Conservation (phyloP, 1,140 invertebrate genomes). For the Colletes latitarsis region DNA sequence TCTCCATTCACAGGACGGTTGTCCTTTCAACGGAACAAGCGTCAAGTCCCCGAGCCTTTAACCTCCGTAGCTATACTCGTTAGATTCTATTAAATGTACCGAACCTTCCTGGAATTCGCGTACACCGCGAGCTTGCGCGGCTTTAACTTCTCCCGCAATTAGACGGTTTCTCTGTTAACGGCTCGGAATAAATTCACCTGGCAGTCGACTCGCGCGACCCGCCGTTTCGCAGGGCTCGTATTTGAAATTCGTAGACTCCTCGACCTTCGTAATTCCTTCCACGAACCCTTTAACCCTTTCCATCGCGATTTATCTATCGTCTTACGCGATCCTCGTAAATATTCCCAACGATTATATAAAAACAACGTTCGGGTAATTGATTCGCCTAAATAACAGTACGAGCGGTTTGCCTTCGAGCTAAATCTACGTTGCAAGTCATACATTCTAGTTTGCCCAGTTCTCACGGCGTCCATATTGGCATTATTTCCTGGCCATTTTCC, state of each 20-base stretch:
- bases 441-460: too few species aligned
- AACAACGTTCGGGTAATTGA: too few species aligned
- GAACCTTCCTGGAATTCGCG: conserved; percentile 61
- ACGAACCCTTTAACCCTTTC: background rate
- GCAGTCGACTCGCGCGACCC: conserved; percentile 6
- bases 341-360: too few species aligned
- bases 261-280: background rate
- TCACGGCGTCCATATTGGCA: too few species aligned
- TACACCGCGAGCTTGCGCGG: conserved; percentile 4
- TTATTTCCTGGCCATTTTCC: too few species aligned
- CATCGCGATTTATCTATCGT: too few species aligned
- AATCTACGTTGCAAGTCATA: too few species aligned
- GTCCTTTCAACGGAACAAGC: conserved; percentile 59
- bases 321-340: background rate
- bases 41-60: conserved; percentile 45
- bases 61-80: conserved; percentile 57
- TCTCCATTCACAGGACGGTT: conserved; percentile 56
- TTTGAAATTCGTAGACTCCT: too few species aligned
- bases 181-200: conserved; percentile 23
- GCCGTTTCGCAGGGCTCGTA: background rate
- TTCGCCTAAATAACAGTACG: too few species aligned
- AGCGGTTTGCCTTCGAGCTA: too few species aligned
- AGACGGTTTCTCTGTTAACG: conserved; percentile 42
- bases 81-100: conserved; percentile 63
- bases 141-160: conserved; percentile 45